Percentiles rank a stretch among this genome's conserved stretches.
Evolutionary conservation across 2,113 vertebrate genomes (phyloP).

Genomic region (Ramphastos sulfuratus): DNA sequence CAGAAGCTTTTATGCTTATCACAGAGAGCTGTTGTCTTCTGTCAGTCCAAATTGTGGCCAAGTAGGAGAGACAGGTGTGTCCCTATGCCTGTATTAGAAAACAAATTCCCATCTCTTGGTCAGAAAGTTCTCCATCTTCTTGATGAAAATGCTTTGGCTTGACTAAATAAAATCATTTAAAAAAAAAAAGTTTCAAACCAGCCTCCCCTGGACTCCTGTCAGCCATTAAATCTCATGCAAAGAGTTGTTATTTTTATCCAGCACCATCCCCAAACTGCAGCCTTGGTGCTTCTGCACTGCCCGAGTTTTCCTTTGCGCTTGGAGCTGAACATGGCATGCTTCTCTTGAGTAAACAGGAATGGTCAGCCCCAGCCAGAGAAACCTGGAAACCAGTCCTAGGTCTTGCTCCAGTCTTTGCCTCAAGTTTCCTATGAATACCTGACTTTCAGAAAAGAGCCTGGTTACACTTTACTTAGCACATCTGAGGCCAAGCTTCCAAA

Average conservation of each 20-base stretch:
- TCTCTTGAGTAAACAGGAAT: slow-evolving; percentile 27
- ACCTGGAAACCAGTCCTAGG: background rate
- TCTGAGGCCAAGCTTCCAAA: background rate
- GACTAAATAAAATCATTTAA: background rate
- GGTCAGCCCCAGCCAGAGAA: background rate
- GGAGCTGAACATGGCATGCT: background rate
- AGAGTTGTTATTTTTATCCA: background rate
- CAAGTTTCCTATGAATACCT: slow-evolving; percentile 20
- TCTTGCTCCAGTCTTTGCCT: slow-evolving; percentile 11
- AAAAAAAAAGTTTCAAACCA: background rate
- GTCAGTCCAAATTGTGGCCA: background rate
- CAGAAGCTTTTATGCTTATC: background rate
- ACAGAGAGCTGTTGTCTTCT: background rate
- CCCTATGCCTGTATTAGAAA: background rate
- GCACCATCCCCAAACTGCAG: background rate
- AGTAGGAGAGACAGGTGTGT: background rate
- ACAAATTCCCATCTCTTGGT: background rate
- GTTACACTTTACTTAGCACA: background rate
- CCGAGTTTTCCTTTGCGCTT: slow-evolving; percentile 31
- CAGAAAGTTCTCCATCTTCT: background rate
- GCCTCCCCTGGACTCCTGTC: background rate
- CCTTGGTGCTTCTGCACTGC: background rate
- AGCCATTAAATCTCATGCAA: background rate
- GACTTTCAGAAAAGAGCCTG: background rate
- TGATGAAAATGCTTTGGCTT: background rate